These are phyloP conservation scores for Crotalus helleri DNA, from an alignment of 2,113 vertebrate genomes.

Conservation along the genomic window DNA sequence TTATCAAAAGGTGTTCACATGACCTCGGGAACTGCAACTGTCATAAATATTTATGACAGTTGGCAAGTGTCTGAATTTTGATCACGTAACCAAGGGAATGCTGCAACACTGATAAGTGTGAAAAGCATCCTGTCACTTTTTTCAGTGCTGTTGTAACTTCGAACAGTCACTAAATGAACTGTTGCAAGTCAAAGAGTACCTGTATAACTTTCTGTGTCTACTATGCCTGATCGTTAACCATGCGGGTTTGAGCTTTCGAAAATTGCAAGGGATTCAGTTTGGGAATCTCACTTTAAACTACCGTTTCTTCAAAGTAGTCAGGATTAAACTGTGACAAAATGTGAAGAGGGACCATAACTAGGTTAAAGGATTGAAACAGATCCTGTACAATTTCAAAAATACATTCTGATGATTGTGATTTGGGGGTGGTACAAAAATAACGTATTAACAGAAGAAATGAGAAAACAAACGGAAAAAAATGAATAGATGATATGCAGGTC, in stretches of 20 bases:
- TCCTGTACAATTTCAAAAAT: background rate
- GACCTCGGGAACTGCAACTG: background rate
- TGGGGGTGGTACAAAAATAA: background rate
- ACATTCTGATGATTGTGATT: background rate
- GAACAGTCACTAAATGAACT: background rate
- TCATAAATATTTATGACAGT: background rate
- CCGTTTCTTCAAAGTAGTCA: background rate
- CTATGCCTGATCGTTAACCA: background rate
- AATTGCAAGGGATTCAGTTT: background rate
- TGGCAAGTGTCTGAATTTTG: background rate
- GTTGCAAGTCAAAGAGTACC: background rate
- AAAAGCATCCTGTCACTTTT: background rate
- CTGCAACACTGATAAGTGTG: background rate
- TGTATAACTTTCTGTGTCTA: background rate
- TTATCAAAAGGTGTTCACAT: background rate
- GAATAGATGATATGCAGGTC: background rate
- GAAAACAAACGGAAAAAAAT: background rate
- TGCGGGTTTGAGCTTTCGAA: background rate
- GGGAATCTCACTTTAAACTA: background rate
- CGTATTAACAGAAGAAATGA: background rate
- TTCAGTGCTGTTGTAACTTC: background rate
- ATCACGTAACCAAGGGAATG: background rate
- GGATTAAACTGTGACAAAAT: background rate
- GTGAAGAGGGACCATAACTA: background rate
- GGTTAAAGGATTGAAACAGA: background rate